Conservation (phyloP, 2,797 vertebrate species). For the Spheniscus humboldti region DNA sequence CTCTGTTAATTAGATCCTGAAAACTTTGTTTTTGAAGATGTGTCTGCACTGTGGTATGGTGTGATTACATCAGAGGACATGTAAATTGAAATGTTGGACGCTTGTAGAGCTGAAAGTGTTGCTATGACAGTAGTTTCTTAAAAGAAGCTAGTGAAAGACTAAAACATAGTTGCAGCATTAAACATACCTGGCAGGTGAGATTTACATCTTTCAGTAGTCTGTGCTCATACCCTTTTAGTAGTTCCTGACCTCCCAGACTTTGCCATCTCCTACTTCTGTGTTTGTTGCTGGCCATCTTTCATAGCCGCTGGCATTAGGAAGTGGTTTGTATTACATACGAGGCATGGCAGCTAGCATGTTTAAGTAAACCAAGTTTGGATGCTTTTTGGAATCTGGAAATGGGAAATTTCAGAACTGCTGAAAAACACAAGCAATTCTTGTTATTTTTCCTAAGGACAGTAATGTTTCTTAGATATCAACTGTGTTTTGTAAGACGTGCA, state of each 20-base stretch:
- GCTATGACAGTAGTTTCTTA: not conserved
- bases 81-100: not conserved
- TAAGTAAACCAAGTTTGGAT: not conserved
- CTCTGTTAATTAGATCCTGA: not conserved
- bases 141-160: not conserved
- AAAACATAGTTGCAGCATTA: not conserved
- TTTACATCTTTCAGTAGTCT: not conserved
- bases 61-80: not conserved
- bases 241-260: not conserved
- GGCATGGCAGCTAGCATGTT: not conserved
- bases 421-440: not conserved
- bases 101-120: not conserved
- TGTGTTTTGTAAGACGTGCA: not conserved
- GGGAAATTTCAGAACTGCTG: not conserved
- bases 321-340: not conserved
- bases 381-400: not conserved
- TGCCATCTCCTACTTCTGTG: not conserved
- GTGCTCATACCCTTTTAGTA: not conserved
- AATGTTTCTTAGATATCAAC: not conserved
- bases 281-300: conserved; percentile 9
- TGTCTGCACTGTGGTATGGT: not conserved
- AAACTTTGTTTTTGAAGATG: not conserved
- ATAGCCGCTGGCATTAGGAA: not conserved
- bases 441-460: not conserved
- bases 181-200: not conserved